Percentiles rank a stretch among this genome's conserved stretches.
These are phyloP conservation scores for Diachasma alloeum DNA, from an alignment of 1,140 invertebrate genomes.

Conservation along the genomic window DNA sequence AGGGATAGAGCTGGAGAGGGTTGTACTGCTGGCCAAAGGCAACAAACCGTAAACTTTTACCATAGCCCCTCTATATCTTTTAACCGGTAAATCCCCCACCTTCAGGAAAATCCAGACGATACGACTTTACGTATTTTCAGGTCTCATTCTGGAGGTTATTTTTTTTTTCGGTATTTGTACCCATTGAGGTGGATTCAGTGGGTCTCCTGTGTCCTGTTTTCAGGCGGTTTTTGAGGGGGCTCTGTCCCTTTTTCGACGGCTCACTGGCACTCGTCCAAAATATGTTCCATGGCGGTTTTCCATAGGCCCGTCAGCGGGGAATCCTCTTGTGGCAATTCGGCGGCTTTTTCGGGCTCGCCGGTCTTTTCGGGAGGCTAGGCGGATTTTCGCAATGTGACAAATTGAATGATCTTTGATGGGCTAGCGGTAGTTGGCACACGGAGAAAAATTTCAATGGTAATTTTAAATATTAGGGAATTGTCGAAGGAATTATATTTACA, in stretches of 20 bases:
- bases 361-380: neutral
- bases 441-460: no score
- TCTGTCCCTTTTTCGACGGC: neutral
- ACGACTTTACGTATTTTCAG: slow-evolving; percentile 30
- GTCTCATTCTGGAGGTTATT: neutral
- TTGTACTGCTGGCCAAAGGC: neutral
- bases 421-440: no score
- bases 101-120: slow-evolving; percentile 28
- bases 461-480: no score
- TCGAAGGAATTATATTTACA: no score
- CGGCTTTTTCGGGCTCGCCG: neutral
- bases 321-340: neutral
- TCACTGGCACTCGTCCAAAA: slow-evolving; percentile 21
- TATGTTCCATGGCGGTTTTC: neutral
- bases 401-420: no score
- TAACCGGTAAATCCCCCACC: slow-evolving; percentile 31
- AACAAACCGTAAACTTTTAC: slow-evolving; percentile 7
- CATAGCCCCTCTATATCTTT: slow-evolving; percentile 24
- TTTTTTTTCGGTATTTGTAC: no score
- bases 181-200: neutral
- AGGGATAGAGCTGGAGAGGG: neutral
- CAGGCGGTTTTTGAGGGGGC: neutral
- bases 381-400: neutral
- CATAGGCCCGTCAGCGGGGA: neutral
- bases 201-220: slow-evolving; percentile 18